Evolutionary conservation across 1,140 invertebrate species (phyloP), one percentile per base, ranked within the genome.

Genomic region (Stenopsyche tienmushanensis): DNA sequence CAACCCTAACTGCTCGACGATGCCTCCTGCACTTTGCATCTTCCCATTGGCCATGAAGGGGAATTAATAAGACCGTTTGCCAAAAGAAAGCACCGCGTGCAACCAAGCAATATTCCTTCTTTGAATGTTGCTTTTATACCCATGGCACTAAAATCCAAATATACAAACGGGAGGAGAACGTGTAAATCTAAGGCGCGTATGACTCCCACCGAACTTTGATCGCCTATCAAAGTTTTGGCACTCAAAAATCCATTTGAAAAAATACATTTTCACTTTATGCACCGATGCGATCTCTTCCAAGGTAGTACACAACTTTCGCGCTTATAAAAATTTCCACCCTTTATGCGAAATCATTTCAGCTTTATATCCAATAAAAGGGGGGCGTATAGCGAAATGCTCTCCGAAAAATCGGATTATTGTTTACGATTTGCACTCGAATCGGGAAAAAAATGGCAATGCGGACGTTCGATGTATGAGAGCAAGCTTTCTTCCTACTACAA

Each of bases 161-260:
- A 21, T 1, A 15, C 9, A 9, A 52, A 52, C 49, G n/a, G 21
- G 5, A 10, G 10, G n/a, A 18, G 39, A 1, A 29, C 26, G 20
- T 42, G 29, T 57, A 79, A 79, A 76, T 76, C 66, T 76, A 75
- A 78, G 78, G 78, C 76, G 76, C 77, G 73, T 74, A 73, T 78
- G 75, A 76, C 73, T 74, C 50, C 72, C 21, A 34, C 67, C 67
- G 72, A 74, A 74, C 74, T 79, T 79, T 76, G 78, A 78, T 80
- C 73, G 71, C 63, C 76, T 73, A 80, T 80, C 77, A 81, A 81
- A 79, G 73, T 78, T 76, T 74, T 64, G 70, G 78, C 74, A 79
- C 78, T 80, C 78, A 80, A 80, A 79, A 80, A 80, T 80, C 80
- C 78, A 80, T 81, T 80, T 77, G 54, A 57, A 57, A 57, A 57